A percentile compares a stretch with the other conserved stretches of the same genome.
Evolutionary conservation across 35 echinoderm and acorn worm species (phyloP).

Genomic region (Eucidaris tribuloides): DNA sequence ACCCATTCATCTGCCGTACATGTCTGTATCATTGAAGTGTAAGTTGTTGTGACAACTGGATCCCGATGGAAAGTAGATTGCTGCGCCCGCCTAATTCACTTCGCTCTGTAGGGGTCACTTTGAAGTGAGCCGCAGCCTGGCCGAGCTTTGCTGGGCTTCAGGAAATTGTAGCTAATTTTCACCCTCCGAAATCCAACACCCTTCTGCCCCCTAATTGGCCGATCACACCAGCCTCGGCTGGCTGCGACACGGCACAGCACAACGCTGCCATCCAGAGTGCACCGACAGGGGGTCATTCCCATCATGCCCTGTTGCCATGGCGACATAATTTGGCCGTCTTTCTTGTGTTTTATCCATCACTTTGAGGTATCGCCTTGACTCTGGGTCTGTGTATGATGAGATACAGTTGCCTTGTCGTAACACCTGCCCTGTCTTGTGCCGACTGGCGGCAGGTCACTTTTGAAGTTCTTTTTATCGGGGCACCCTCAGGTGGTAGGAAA

Average conservation of each 20-base stretch:
- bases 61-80: slow-evolving; percentile 6
- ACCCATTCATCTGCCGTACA: not conserved
- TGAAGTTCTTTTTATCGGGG: no score
- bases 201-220: slow-evolving; percentile 22
- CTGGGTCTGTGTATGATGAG: no score
- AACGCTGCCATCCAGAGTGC: no score
- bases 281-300: not conserved
- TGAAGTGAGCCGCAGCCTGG: not conserved
- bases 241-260: no score
- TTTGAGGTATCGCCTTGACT: no score
- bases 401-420: no score
- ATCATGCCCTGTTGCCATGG: not conserved
- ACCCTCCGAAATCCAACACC: slow-evolving; percentile 24
- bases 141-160: not conserved
- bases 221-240: not conserved
- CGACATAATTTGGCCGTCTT: no score
- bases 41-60: slow-evolving; percentile 32
- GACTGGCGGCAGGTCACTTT: no score
- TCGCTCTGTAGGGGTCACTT: slow-evolving; percentile 11
- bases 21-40: not conserved
- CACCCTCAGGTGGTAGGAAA: no score
- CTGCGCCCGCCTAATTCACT: slow-evolving; percentile 17
- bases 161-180: slow-evolving; percentile 32
- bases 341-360: no score
- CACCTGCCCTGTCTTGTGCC: no score